These are phyloP conservation scores for Melanostigma gelatinosum DNA, from an alignment of 2,113 vertebrate species.

Conservation along the genomic window DNA sequence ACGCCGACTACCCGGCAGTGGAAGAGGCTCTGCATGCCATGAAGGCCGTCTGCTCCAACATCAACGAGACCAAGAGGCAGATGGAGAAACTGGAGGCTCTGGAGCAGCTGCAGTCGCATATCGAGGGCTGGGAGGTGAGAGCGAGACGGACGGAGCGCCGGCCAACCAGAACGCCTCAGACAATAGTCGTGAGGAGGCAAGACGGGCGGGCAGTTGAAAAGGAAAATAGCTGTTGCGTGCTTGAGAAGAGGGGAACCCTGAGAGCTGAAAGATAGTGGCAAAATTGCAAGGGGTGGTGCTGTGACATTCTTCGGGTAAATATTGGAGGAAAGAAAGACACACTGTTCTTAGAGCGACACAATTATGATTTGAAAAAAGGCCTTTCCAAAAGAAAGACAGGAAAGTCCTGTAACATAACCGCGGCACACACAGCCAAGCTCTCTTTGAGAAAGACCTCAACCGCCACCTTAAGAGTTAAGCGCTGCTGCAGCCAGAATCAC, in stretches of 20 bases:
- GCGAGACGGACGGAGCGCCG: background rate
- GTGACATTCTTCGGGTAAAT: slow-evolving; percentile 20
- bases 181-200: background rate
- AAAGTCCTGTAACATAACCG: background rate
- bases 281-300: background rate
- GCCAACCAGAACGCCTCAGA: background rate
- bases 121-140: slow-evolving; percentile 98
- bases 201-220: background rate
- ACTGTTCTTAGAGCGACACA: background rate
- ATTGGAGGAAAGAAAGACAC: background rate
- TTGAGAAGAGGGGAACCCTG: background rate
- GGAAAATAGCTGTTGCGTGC: background rate
- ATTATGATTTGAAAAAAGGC: background rate
- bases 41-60: slow-evolving; percentile 98
- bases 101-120: slow-evolving; percentile 97
- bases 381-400: background rate
- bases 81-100: slow-evolving; percentile 98
- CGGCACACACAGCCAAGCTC: slow-evolving; percentile 2
- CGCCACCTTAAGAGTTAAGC: slow-evolving; percentile 43
- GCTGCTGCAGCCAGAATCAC: slow-evolving; percentile 37
- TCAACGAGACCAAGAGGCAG: slow-evolving; percentile 99
- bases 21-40: slow-evolving; percentile 95
- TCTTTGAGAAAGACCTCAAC: slow-evolving; percentile 20
- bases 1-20: slow-evolving; percentile 92
- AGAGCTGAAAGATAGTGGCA: background rate